Conservation (phyloP, 2,113 vertebrate species). For the Myrmophylax atrothorax region DNA sequence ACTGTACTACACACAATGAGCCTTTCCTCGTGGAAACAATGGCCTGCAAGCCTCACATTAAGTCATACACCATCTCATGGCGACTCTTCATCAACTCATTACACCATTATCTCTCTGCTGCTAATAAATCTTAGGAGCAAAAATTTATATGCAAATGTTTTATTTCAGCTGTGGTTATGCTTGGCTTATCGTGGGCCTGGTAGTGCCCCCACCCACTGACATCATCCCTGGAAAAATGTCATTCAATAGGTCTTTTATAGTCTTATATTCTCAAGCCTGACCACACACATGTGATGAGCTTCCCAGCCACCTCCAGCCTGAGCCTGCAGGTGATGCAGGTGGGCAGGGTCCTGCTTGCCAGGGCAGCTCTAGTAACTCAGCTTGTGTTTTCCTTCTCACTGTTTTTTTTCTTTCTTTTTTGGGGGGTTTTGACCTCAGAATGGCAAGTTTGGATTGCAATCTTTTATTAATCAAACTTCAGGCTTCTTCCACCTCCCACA, state of each 20-base stretch:
- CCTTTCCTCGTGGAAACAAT: slow-evolving; percentile 4
- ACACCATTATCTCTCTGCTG: slow-evolving; percentile 2
- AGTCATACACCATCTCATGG: slow-evolving; percentile 37
- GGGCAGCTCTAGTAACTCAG: background rate
- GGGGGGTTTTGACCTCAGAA: background rate
- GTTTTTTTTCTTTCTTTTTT: background rate
- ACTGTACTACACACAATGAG: background rate
- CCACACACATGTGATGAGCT: background rate
- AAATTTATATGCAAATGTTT: slow-evolving; percentile 45
- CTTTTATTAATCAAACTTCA: background rate
- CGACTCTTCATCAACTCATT: background rate
- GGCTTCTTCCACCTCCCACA: background rate
- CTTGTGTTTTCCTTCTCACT: background rate
- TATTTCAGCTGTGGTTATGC: background rate
- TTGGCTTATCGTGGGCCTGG: background rate
- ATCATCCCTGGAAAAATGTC: slow-evolving; percentile 24
- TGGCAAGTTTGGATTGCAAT: background rate
- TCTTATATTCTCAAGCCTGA: background rate
- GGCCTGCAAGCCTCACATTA: background rate
- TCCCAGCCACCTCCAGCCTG: background rate
- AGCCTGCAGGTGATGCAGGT: background rate
- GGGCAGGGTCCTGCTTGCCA: background rate
- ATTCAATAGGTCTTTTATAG: background rate
- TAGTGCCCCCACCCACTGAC: slow-evolving; percentile 50
- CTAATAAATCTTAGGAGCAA: slow-evolving; percentile 12